These are phyloP conservation scores for Melitaea athalia DNA, from an alignment of 2,888 invertebrate genomes.

Conservation along the genomic window DNA sequence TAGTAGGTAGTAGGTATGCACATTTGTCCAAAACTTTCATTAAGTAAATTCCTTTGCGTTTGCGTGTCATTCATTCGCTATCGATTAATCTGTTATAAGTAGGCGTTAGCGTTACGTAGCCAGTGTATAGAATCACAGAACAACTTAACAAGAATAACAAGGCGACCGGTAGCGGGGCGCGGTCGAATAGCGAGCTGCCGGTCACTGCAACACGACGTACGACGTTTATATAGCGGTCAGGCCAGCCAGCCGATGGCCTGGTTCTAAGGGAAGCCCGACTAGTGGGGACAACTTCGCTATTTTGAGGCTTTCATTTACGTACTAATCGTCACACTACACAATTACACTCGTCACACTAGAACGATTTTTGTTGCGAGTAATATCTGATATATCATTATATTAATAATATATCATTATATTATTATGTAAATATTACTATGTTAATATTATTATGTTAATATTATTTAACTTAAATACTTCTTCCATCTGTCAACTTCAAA, in stretches of 20 bases:
- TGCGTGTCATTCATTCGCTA: slow-evolving; percentile 45
- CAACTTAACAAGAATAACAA: slow-evolving; percentile 51
- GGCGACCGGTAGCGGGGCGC: slow-evolving; percentile 56
- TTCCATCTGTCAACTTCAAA: not conserved
- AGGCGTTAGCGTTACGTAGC: slow-evolving; percentile 52
- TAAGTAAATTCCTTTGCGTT: slow-evolving; percentile 46
- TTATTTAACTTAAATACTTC: not conserved
- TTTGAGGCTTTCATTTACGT: slow-evolving; percentile 32
- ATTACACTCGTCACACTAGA: not conserved
- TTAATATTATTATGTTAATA: too few species aligned
- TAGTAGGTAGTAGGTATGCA: not conserved
- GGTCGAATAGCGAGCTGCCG: slow-evolving; percentile 57
- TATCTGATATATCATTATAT: not conserved
- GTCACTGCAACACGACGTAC: slow-evolving; percentile 51
- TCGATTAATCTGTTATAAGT: slow-evolving; percentile 48
- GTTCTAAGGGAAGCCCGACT: slow-evolving; percentile 71
- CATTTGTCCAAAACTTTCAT: slow-evolving; percentile 38
- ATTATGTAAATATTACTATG: too few species aligned
- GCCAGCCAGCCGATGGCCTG: slow-evolving; percentile 71
- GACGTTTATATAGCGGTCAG: slow-evolving; percentile 65
- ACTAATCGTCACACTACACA: not conserved
- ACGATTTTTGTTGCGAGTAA: not conserved
- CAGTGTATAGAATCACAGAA: slow-evolving; percentile 43
- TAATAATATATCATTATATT: not conserved
- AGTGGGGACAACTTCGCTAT: slow-evolving; percentile 48